Evolutionary conservation across 1,140 invertebrate species (phyloP).

Genomic region (Drosophila nigromelanica): DNA sequence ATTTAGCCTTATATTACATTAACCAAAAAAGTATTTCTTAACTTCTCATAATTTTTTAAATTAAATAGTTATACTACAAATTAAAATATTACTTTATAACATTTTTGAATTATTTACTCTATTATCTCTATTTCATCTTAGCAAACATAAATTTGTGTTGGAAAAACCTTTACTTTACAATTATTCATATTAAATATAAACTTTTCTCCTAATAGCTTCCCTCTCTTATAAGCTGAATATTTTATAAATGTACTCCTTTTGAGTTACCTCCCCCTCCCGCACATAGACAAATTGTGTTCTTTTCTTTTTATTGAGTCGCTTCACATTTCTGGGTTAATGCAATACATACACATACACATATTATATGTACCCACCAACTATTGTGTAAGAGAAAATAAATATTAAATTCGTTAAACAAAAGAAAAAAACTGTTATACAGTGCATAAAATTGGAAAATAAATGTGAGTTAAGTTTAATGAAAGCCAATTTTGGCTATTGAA

Average conservation of each 20-base stretch:
- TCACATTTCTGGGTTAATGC: conserved; percentile 32
- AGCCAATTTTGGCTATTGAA: neutral
- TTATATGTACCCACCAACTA: conserved; percentile 9
- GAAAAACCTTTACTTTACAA: no score
- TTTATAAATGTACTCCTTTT: neutral
- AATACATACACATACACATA: conserved; percentile 27
- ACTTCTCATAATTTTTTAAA: no score
- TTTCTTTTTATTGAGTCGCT: conserved; percentile 4
- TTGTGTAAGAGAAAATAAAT: neutral
- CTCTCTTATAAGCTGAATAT: no score
- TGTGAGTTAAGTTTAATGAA: neutral
- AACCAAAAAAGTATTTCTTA: no score
- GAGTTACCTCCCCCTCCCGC: neutral
- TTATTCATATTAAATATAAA: no score
- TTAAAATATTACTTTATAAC: no score
- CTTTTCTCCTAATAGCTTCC: no score
- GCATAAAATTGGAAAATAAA: neutral
- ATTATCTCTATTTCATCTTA: no score
- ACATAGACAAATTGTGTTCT: neutral
- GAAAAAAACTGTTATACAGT: neutral
- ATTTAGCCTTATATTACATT: no score
- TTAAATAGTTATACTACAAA: no score
- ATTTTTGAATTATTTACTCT: no score
- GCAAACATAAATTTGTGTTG: no score
- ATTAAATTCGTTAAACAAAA: neutral